A percentile compares a stretch with the other conserved stretches of the same genome.
Conservation (phyloP, 2,797 vertebrate species). For the Alexandromys oeconomus region DNA sequence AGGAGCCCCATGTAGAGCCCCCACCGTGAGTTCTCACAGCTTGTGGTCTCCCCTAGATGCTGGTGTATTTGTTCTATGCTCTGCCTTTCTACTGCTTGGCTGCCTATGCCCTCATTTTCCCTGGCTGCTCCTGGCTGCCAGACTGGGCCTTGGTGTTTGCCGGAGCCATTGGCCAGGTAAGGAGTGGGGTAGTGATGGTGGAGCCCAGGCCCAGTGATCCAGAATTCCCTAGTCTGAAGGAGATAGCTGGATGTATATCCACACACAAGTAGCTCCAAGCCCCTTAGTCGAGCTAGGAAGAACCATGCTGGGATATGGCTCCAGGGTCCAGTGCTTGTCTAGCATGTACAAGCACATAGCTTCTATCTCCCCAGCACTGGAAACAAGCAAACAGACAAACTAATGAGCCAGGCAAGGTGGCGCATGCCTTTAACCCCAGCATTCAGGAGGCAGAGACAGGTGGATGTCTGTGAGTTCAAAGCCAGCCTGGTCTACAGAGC, state of each 20-base stretch:
- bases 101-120: constrained; percentile 91
- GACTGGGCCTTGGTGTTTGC: constrained; percentile 93
- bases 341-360: not conserved
- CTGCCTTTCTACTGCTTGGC: constrained; percentile 92
- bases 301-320: not conserved
- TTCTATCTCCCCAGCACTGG: not conserved
- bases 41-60: constrained; percentile 89
- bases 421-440: not conserved
- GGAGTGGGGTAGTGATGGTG: not conserved
- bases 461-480: not conserved
- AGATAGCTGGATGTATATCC: not conserved
- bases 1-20: not conserved
- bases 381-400: not conserved
- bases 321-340: no score
- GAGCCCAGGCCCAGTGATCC: not conserved
- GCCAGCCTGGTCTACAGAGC: not conserved
- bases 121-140: constrained; percentile 94
- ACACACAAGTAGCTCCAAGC: not conserved
- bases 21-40: not conserved
- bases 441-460: not conserved
- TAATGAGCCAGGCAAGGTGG: not conserved
- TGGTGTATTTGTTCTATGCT: constrained; percentile 92
- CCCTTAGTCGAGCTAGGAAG: not conserved
- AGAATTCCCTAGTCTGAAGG: not conserved
- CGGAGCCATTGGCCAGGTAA: constrained; percentile 94